Evolutionary conservation across 2,888 invertebrate genomes (phyloP).

Genomic region (Crepidodera aurea): DNA sequence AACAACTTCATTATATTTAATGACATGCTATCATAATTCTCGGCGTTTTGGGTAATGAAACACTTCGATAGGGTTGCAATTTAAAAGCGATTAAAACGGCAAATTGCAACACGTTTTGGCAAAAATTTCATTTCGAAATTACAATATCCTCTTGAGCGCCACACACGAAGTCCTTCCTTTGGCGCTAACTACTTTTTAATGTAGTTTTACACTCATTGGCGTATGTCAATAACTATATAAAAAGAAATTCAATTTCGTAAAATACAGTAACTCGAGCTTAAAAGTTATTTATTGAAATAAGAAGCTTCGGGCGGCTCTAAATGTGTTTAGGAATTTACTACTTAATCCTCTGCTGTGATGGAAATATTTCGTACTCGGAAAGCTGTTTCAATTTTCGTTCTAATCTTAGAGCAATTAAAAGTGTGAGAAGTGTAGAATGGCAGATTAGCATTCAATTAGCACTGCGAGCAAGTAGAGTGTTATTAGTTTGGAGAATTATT

Average conservation of each 20-base stretch:
- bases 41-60: constrained; percentile 31
- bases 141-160: constrained; percentile 32
- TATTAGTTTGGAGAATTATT: no score
- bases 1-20: constrained; percentile 23
- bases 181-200: constrained; percentile 41
- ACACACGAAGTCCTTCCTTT: constrained; percentile 38
- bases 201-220: constrained; percentile 34
- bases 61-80: constrained; percentile 36
- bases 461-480: no score
- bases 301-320: neutral
- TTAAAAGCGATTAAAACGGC: constrained; percentile 41
- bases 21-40: constrained; percentile 16
- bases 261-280: constrained; percentile 1
- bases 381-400: neutral
- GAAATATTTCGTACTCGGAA: neutral
- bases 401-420: neutral
- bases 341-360: neutral
- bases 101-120: constrained; percentile 38
- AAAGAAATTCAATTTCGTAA: neutral
- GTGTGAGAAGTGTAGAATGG: neutral
- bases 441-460: neutral
- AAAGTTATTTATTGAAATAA: neutral
- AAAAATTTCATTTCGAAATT: constrained; percentile 38
- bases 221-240: neutral
- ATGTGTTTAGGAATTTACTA: neutral